Base-by-base conservation (phyloP, 1,140 invertebrate species). In the Patella vulgata region DNA sequence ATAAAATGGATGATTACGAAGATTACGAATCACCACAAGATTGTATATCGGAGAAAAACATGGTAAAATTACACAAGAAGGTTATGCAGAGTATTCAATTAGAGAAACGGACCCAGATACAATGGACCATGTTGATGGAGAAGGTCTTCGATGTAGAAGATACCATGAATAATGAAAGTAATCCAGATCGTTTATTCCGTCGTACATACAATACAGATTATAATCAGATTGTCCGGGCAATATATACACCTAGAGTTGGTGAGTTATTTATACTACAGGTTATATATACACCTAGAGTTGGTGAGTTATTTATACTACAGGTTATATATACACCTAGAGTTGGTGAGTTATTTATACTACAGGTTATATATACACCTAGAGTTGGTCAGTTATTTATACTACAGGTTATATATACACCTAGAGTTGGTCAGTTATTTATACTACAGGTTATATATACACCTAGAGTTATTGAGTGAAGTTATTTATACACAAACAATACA, bases 111-210 rank as follows among this genome's bases (percentile, higher is more conserved):
- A 96, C 94, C 19, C 93, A 96, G 83, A 94, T 94, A 0, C 93
- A 98, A 76, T 99, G 96, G 94, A 89, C 88, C 56, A 87, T 93
- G 52, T 88, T 97, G 72, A 88, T 98, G 36, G 89, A 93, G 58
- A 88, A 90, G 63, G 86, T 88, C 6, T 83, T 89, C 51, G 77
- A 85, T 36, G 85, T 98, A 68, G 96, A 99, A 85, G 96, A 99
- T 84, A 88, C 95, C 50, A 87, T 91, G 8, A 87, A 89, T 55
- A 97, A 96, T 85, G 87, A 91, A 76, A 87, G 88, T 44, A 93
- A 90, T 31, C 87, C 89, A 23, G 53, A 63, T 23, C 23, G 55
- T 14, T 17, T 31, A 3, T 74, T 53, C 56, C 68, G 59, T 42
- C 51, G 51, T 42, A 44, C 57, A 21, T 48, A 50, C 47, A 25